Evolutionary conservation across 92 coral and sea anemone species (phyloP), one percentile per base, ranked within the genome.

Genomic region (Paragorgia papillata): DNA sequence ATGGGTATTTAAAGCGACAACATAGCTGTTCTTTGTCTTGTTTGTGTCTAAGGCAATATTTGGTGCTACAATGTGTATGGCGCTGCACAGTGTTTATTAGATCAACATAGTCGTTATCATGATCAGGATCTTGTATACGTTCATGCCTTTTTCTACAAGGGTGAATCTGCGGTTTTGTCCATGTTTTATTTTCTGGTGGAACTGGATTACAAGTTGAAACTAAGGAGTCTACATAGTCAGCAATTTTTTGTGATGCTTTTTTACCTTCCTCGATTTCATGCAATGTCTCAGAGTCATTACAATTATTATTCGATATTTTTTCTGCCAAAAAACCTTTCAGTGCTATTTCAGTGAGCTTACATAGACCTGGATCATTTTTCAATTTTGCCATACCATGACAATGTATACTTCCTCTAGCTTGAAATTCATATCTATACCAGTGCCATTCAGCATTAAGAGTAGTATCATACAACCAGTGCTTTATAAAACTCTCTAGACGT

Each of bases 381-480:
- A 84, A 44, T 48, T 79, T 85, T 55, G 84, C 85, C 18, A 44
- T 69, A 22, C 88, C 84, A n/a, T n/a, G n/a, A n/a, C n/a, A n/a
- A n/a, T n/a, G n/a, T n/a, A n/a, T n/a, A n/a, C n/a, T n/a, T n/a
- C 81, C 88, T 53, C 88, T 46, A 49, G 55, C 80, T 79, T 84
- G 88, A 56, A 68, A 84, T 61, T 84, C 84, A 71, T 67, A 84
- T 54, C 84, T 66, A 62, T 59, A 84, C 84, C 88, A 84, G 57
- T 84, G 84, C 88, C 80, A 79, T 57, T 78, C 31, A 48, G 88
- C 84, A 77, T 79, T 62, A 63, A 78, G 78, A n/a, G n/a, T n/a
- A 57, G 83, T 84, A 34, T 79, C 79, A 69, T 84, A 84, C 25
- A 69, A 71, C 88, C 88, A 84, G 80, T 84, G 80, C 35, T 84